A percentile compares a stretch with the other conserved stretches of the same genome.
Evolutionary conservation across 23 tunicate genomes (phyloP).

Genomic region (Corella eumyota): DNA sequence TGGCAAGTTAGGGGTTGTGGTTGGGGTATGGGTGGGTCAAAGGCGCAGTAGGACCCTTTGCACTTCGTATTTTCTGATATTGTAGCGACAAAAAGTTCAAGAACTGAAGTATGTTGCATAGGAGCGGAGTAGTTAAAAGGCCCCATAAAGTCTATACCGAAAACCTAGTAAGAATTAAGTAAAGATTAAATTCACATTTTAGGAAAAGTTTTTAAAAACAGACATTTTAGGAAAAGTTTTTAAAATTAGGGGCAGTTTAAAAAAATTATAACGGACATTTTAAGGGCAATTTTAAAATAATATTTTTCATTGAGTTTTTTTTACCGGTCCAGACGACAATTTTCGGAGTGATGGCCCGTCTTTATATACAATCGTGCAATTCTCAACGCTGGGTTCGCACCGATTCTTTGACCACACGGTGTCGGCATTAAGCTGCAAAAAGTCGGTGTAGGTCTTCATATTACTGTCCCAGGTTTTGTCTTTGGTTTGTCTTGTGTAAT

Average conservation of each 20-base stretch:
- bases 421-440: constrained; percentile 63
- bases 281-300: neutral
- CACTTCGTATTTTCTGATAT: constrained; percentile 23
- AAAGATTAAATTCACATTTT: neutral
- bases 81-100: constrained; percentile 60
- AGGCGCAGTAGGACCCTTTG: constrained; percentile 29
- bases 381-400: constrained; percentile 42
- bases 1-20: constrained; percentile 73
- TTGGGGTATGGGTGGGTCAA: constrained; percentile 65
- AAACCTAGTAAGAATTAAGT: constrained; percentile 21
- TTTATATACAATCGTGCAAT: constrained; percentile 59
- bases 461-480: constrained; percentile 9
- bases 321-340: constrained; percentile 69
- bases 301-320: neutral
- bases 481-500: constrained; percentile 13
- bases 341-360: constrained; percentile 55
- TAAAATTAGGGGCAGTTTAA: neutral
- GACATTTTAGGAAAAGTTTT: no score
- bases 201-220: neutral
- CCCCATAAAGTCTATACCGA: constrained; percentile 41
- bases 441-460: constrained; percentile 12
- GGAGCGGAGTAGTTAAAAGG: constrained; percentile 71
- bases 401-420: constrained; percentile 55
- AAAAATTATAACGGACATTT: neutral
- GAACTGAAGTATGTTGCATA: constrained; percentile 58